These are phyloP conservation scores for Brachypteracias leptosomus DNA, from an alignment of 2,113 vertebrate genomes.

Conservation along the genomic window DNA sequence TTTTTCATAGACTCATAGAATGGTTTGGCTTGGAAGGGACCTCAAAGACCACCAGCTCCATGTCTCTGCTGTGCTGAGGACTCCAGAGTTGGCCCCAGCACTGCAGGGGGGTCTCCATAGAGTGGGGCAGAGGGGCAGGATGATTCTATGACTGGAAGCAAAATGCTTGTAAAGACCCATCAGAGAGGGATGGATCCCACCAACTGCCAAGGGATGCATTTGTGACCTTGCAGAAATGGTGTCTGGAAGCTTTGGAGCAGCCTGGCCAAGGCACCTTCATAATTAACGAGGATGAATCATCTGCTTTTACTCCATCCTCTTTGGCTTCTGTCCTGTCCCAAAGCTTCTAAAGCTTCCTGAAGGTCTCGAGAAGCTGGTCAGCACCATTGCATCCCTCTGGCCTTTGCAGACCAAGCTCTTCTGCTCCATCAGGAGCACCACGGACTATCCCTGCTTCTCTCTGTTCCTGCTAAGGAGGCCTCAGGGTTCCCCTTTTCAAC, in stretches of 20 bases:
- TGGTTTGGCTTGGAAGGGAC: too few relatives aligned
- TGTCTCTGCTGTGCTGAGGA: too few relatives aligned
- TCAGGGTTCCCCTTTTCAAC: not conserved
- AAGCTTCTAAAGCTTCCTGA: not conserved
- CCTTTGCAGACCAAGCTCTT: not conserved
- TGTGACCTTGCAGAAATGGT: not conserved
- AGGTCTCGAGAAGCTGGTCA: not conserved
- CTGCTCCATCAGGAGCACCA: not conserved
- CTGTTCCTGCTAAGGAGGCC: not conserved
- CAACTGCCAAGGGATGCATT: too few relatives aligned
- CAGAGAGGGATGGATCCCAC: too few relatives aligned
- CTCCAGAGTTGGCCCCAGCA: too few relatives aligned
- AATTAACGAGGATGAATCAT: not conserved
- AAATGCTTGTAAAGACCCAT: too few relatives aligned
- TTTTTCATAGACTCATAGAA: too few relatives aligned
- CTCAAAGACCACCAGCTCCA: too few relatives aligned
- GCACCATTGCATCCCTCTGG: too few relatives aligned
- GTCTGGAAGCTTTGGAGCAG: not conserved
- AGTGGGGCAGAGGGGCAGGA: too few relatives aligned
- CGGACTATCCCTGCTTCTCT: fast-evolving
- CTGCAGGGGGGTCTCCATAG: too few relatives aligned
- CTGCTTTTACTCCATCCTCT: not conserved
- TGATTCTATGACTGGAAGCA: too few relatives aligned
- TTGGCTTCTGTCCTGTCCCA: not conserved
- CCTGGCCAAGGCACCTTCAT: fast-evolving